phyloP scores from a whole-genome alignment of 2,113 vertebrate genomes.

The Rynchops niger region DNA sequence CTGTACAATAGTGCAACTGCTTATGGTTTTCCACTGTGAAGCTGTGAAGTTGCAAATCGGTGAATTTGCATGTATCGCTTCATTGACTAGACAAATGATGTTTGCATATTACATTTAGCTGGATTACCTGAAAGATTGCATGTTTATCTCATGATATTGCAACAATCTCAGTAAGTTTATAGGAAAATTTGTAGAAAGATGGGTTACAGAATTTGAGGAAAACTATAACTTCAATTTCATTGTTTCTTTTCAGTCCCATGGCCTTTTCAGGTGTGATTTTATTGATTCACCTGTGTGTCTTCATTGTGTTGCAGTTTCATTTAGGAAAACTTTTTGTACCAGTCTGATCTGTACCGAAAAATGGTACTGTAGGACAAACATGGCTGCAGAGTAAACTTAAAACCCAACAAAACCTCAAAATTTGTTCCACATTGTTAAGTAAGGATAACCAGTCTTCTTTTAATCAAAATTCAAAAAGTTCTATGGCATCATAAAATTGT shows the following conservation, averaged over 20 bases:
- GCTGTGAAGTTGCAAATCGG: background rate
- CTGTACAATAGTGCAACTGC: background rate
- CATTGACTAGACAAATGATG: background rate
- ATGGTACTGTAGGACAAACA: background rate
- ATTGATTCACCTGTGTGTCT: background rate
- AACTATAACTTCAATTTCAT: background rate
- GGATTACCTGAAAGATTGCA: background rate
- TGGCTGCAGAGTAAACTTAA: background rate
- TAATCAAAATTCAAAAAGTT: background rate
- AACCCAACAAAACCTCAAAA: background rate
- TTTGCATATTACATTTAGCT: background rate
- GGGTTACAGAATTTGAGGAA: background rate
- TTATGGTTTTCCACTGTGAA: background rate
- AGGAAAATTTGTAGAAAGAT: background rate
- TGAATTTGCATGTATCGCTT: background rate
- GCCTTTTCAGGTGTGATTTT: background rate
- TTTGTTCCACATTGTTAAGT: background rate
- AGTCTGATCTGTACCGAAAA: background rate
- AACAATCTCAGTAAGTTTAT: background rate
- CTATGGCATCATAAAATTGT: background rate
- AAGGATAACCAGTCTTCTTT: background rate
- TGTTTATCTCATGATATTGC: background rate
- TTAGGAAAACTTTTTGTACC: background rate
- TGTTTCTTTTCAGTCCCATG: background rate
- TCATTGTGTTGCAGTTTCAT: background rate